Conservation (phyloP, 2,888 invertebrate species). For the Ceriagrion tenellum region DNA sequence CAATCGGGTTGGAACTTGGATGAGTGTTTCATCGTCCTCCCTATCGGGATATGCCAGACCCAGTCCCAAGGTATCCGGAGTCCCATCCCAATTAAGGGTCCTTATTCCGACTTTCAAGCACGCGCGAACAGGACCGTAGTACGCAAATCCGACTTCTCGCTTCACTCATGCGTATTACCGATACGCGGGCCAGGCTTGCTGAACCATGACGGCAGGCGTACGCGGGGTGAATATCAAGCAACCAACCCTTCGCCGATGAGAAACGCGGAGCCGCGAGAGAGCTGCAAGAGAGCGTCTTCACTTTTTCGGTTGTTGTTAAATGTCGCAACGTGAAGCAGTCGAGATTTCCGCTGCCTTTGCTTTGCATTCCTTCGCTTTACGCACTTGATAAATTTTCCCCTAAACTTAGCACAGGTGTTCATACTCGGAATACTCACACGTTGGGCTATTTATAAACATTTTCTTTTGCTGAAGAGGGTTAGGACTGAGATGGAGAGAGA, state of each 20-base stretch:
- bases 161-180: background rate
- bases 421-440: too few species aligned
- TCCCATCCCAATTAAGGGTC: background rate
- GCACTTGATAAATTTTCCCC: too few species aligned
- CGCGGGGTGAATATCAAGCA: background rate
- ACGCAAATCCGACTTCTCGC: background rate
- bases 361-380: too few species aligned
- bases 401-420: too few species aligned
- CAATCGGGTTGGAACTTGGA: too few species aligned
- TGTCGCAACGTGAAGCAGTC: too few species aligned
- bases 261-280: background rate
- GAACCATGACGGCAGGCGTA: background rate
- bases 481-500: too few species aligned
- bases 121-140: background rate
- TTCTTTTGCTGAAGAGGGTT: too few species aligned
- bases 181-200: background rate
- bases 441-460: too few species aligned
- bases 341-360: too few species aligned
- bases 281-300: background rate
- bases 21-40: background rate
- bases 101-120: background rate
- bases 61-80: background rate
- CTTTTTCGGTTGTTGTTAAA: too few species aligned
- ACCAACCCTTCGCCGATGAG: background rate
- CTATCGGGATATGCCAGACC: background rate